phyloP scores from a whole-genome alignment of 2,888 invertebrate genomes.

The Chloroclysta siterata region DNA sequence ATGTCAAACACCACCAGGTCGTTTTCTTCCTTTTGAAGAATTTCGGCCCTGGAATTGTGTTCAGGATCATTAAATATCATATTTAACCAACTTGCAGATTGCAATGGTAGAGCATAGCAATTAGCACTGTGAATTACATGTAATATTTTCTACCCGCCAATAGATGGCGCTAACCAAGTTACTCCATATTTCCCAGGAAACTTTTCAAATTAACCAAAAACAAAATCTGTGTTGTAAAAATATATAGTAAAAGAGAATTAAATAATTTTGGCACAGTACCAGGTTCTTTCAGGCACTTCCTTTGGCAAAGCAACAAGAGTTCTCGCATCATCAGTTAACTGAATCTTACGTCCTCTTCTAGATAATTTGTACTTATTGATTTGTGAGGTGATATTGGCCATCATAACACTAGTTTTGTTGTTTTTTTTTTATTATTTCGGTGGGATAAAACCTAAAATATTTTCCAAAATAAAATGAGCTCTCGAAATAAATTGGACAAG shows the following conservation, averaged over 20 bases:
- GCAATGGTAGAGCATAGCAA: no score
- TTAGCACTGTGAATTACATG: no score
- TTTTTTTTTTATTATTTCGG: not conserved
- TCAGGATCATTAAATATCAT: no score
- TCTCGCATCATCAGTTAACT: slow-evolving; percentile 63
- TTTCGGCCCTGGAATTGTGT: slow-evolving; percentile 64
- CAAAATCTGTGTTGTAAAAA: no score
- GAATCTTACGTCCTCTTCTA: slow-evolving; percentile 67
- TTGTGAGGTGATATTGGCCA: slow-evolving; percentile 9
- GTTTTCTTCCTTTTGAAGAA: slow-evolving; percentile 73
- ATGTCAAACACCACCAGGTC: slow-evolving; percentile 71
- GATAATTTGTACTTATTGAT: slow-evolving; percentile 63
- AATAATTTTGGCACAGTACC: slow-evolving; percentile 49
- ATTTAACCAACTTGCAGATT: no score
- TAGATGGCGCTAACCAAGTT: no score
- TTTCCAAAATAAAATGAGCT: slow-evolving; percentile 10
- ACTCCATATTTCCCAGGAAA: no score
- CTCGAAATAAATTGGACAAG: slow-evolving; percentile 16
- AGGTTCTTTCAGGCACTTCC: slow-evolving; percentile 72
- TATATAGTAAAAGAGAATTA: no score
- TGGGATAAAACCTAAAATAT: slow-evolving; percentile 12
- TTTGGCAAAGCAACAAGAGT: slow-evolving; percentile 67
- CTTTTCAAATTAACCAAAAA: no score
- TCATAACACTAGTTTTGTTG: not conserved
- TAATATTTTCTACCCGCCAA: no score